Conservation (phyloP, 2,888 invertebrate species). For the Ephialtes manifestator region DNA sequence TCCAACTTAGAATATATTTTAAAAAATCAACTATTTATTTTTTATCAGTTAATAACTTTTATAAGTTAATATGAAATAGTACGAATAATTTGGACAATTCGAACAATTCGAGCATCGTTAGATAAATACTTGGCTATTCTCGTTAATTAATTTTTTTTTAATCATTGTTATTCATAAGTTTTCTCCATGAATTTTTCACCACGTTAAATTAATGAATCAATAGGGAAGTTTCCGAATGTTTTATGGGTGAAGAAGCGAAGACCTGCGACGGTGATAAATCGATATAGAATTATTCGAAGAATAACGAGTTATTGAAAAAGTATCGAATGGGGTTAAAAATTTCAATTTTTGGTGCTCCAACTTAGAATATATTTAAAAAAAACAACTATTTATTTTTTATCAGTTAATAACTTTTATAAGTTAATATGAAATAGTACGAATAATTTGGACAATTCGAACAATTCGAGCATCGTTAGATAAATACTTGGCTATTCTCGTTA, state of each 20-base stretch:
- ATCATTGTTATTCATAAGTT: not conserved
- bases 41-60: too few relatives aligned
- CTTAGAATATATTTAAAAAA: too few relatives aligned
- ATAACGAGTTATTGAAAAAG: not conserved
- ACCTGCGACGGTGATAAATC: not conserved
- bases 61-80: too few relatives aligned
- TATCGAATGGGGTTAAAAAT: not conserved
- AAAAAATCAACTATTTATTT: too few relatives aligned
- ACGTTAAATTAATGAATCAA: not conserved
- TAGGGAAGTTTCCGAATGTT: not conserved
- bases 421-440: too few relatives aligned
- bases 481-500: not conserved
- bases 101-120: not conserved
- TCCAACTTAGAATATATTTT: too few relatives aligned
- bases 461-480: not conserved
- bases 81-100: too few relatives aligned
- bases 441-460: too few relatives aligned
- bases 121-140: not conserved
- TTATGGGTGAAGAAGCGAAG: not conserved
- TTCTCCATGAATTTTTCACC: not conserved
- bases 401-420: too few relatives aligned
- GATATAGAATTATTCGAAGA: not conserved
- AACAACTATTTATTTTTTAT: too few relatives aligned
- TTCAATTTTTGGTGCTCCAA: too few relatives aligned
- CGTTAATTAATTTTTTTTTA: conserved; percentile 31